phyloP scores from a whole-genome alignment of 1,140 invertebrate genomes.

The Apis florea region DNA sequence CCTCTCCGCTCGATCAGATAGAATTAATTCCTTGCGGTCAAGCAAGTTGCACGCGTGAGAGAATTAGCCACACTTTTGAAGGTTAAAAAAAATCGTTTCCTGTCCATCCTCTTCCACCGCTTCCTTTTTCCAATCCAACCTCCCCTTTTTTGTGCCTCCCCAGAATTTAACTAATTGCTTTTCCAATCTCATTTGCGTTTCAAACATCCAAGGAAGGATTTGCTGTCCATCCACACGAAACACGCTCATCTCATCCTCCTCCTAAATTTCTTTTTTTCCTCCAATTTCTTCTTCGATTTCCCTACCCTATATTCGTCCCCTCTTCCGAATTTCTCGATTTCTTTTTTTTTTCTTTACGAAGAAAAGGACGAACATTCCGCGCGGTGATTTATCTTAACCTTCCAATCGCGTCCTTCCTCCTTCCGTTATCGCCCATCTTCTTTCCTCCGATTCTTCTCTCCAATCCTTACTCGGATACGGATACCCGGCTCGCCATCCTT shows the following conservation, averaged over 20 bases:
- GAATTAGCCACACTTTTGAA: background rate
- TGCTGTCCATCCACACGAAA: background rate
- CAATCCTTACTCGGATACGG: too few relatives aligned
- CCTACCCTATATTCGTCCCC: background rate
- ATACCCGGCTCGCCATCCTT: too few relatives aligned
- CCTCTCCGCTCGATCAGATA: too few relatives aligned
- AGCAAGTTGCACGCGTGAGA: background rate
- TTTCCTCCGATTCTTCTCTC: background rate
- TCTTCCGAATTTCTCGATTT: background rate
- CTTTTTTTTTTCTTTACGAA: background rate
- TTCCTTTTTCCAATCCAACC: background rate
- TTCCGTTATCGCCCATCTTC: background rate
- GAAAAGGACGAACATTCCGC: background rate
- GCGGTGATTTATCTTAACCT: background rate
- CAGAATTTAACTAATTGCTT: constrained; percentile 43
- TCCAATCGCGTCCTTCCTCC: background rate
- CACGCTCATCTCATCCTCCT: too few relatives aligned
- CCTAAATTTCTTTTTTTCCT: background rate
- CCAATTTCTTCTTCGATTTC: too few relatives aligned
- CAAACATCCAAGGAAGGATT: background rate
- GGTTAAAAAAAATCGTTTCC: background rate
- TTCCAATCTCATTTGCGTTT: constrained; percentile 34
- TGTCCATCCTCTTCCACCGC: background rate
- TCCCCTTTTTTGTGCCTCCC: background rate
- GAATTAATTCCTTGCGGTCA: too few relatives aligned